Evolutionary conservation across 2,888 invertebrate species (phyloP), one percentile per base, ranked within the genome.

Genomic region (Acrocera orbiculus): DNA sequence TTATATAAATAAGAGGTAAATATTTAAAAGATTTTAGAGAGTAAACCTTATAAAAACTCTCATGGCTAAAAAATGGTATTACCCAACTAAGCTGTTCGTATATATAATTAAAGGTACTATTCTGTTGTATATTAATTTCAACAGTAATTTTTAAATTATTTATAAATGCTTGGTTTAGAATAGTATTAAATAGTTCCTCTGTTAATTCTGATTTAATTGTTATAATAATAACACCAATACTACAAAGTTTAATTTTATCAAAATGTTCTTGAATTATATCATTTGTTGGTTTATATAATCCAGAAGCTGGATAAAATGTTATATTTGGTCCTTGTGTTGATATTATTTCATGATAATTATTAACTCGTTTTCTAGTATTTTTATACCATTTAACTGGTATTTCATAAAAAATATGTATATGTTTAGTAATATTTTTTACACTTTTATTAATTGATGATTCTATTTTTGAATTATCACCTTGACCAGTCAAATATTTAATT

Each of bases 1-100:
- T 73, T 14, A 76, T 60, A 47, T 75, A 76, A 45, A 69, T 64
- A 20, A 76, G 58, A n/a, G 75, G 74, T 29, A 65, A 41, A 34
- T 52, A 44, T 2, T 44, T 42, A 6, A 44, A 46, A 23, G 49
- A 52, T 17, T 51, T 46, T 34, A 52, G 47, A 11, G 57, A 56
- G 40, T 50, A 54, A 6, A 60, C 50, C 19, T 51, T 50, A 40
- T 57, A 57, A 38, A 60, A 56, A n/a, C 48, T 52, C 4, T 50
- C 51, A 16, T 47, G 40, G 9, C 43, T 42, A 5, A 46, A 40
- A 35, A 42, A 48, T 28, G 37, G 44, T 30, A 46, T 40, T 27
- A 49, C 42, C 31, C 42, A 44, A 11, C 52, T 48, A 30, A 69
- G 49, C 42, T 67, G 61, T 34, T 63, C 60, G 14, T 59, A 56